Percentiles rank a stretch among this genome's conserved stretches.
Conservation (phyloP, 2,113 vertebrate species). For the Hemibagrus wyckioides region DNA sequence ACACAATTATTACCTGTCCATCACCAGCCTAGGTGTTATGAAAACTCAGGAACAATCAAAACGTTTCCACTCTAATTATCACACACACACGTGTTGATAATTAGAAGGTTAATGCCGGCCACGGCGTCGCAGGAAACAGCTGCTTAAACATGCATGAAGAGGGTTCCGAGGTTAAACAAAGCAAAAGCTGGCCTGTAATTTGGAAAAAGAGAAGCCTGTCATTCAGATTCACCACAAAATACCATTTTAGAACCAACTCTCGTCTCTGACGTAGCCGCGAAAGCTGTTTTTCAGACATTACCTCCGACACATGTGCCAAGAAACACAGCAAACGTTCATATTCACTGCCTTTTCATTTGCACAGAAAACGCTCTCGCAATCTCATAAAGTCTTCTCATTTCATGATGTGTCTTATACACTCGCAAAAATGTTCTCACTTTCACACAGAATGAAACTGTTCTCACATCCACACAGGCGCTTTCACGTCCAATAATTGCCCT, state of each 20-base stretch:
- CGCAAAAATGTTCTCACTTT: not conserved
- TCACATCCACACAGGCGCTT: too few relatives aligned
- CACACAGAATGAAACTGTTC: too few relatives aligned
- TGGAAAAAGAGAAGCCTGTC: constrained; percentile 9
- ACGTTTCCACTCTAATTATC: not conserved
- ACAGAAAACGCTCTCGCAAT: not conserved
- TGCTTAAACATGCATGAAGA: constrained; percentile 2
- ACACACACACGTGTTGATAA: not conserved
- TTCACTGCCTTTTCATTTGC: not conserved
- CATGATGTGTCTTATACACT: not conserved
- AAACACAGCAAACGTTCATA: not conserved
- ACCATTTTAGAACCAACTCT: constrained; percentile 2
- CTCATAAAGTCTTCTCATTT: not conserved
- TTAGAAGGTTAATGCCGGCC: not conserved
- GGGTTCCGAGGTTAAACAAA: not conserved
- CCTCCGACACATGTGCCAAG: not conserved
- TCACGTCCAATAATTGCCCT: too few relatives aligned
- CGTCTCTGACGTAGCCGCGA: not conserved
- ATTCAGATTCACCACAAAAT: constrained; percentile 9
- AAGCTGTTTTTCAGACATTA: not conserved
- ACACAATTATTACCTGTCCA: not conserved
- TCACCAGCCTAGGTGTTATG: not conserved
- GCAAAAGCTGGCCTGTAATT: not conserved
- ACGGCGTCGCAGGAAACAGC: not conserved
- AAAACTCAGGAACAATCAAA: not conserved